These are phyloP conservation scores for Hydriomena furcata DNA, from an alignment of 2,888 invertebrate genomes.

Conservation along the genomic window DNA sequence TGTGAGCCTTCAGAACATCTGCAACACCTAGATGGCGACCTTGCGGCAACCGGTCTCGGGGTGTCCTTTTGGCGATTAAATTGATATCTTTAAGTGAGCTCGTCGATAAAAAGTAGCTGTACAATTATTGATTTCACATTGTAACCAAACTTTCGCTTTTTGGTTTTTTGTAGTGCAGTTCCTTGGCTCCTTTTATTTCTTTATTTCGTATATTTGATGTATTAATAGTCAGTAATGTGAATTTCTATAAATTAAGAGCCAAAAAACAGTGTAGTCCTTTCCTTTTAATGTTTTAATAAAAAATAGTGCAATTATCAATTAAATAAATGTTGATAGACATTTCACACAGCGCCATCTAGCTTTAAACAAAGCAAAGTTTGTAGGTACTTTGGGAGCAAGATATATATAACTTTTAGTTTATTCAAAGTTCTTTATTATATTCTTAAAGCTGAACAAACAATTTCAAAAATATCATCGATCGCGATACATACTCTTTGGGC, in stretches of 20 bases:
- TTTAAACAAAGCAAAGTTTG: too few species aligned
- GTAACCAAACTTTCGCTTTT: conserved; percentile 15
- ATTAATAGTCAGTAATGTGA: too few species aligned
- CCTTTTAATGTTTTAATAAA: too few species aligned
- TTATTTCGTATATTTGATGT: not conserved
- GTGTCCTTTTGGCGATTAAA: conserved; percentile 29
- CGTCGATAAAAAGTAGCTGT: conserved; percentile 11
- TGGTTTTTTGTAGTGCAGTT: conserved; percentile 2
- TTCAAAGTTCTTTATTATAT: not conserved
- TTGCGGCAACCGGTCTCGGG: conserved; percentile 39
- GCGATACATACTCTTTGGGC: conserved; percentile 50
- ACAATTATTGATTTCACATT: conserved; percentile 21
- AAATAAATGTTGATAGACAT: too few species aligned
- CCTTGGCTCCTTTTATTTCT: not conserved
- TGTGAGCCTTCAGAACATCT: conserved; percentile 38
- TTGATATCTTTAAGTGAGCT: conserved; percentile 19
- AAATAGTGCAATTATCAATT: too few species aligned
- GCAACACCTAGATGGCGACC: conserved; percentile 40
- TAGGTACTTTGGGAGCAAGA: too few species aligned
- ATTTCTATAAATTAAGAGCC: too few species aligned
- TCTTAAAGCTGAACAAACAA: not conserved
- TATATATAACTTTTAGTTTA: too few species aligned
- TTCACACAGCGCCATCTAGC: too few species aligned
- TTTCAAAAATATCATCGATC: conserved; percentile 3
- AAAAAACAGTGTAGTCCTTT: too few species aligned